A percentile compares a stretch with the other conserved stretches of the same genome.
Evolutionary conservation across 2,797 vertebrate genomes (phyloP).

Genomic region (Cygnus olor): DNA sequence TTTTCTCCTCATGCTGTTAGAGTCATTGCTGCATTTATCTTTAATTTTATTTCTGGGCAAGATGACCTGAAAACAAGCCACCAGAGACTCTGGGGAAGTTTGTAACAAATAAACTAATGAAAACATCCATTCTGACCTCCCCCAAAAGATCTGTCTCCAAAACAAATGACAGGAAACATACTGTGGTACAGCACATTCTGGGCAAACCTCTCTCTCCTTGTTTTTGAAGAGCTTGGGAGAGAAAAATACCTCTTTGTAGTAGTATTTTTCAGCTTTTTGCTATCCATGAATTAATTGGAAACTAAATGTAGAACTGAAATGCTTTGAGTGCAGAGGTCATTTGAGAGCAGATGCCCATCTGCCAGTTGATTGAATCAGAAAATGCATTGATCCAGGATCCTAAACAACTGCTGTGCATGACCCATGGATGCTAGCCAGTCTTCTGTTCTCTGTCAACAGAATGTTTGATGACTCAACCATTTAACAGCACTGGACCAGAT

Average conservation of each 20-base stretch:
- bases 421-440: background rate
- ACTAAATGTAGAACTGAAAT: background rate
- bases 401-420: background rate
- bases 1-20: background rate
- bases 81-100: conserved; percentile 16
- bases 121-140: conserved; percentile 14
- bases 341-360: background rate
- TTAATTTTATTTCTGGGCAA: conserved; percentile 33
- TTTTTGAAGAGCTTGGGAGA: background rate
- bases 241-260: background rate
- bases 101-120: conserved; percentile 20
- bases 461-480: conserved; percentile 89
- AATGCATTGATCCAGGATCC: background rate
- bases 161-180: conserved; percentile 46
- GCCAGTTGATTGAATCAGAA: background rate
- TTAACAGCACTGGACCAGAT: conserved; percentile 91
- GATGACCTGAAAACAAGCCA: conserved; percentile 45
- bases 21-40: background rate
- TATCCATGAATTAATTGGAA: background rate
- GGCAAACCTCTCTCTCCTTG: background rate
- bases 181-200: conserved; percentile 35
- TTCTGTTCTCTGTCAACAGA: conserved; percentile 80
- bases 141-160: background rate
- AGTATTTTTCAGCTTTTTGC: conserved; percentile 17
- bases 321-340: background rate